A percentile compares a stretch with the other conserved stretches of the same genome.
These are phyloP conservation scores for Sarcophaga variegata DNA, from an alignment of 2,888 invertebrate genomes.

Conservation along the genomic window DNA sequence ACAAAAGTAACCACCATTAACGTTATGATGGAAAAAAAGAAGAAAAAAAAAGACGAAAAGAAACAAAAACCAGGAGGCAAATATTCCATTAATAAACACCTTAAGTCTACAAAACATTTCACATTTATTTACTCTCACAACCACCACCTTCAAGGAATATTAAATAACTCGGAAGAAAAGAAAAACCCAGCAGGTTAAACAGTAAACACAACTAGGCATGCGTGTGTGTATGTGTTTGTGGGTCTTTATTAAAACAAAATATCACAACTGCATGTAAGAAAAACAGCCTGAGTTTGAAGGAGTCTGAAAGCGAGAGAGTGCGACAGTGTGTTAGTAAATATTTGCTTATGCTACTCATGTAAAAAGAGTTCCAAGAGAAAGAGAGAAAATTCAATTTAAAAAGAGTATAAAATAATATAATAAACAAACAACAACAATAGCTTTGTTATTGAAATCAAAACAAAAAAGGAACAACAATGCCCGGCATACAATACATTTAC, in stretches of 20 bases:
- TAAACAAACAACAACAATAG: background rate
- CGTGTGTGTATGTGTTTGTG: background rate
- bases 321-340: background rate
- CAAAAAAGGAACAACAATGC: constrained; percentile 53
- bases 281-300: no score
- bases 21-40: background rate
- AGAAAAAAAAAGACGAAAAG: background rate
- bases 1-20: constrained; percentile 41
- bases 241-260: background rate
- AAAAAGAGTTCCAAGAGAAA: background rate
- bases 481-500: constrained; percentile 36
- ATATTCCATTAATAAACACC: constrained; percentile 51
- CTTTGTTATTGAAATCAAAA: background rate
- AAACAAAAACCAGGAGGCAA: constrained; percentile 12
- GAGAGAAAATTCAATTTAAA: background rate
- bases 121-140: constrained; percentile 1
- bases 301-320: background rate
- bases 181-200: no score
- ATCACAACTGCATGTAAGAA: background rate
- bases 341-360: background rate
- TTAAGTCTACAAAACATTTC: constrained; percentile 18
- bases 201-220: no score
- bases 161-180: background rate
- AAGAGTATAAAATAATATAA: background rate
- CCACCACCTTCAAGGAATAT: background rate